A percentile compares a stretch with the other conserved stretches of the same genome.
These are phyloP conservation scores for Misgurnus mizolepis DNA, from an alignment of 2,113 vertebrate species.

Conservation along the genomic window DNA sequence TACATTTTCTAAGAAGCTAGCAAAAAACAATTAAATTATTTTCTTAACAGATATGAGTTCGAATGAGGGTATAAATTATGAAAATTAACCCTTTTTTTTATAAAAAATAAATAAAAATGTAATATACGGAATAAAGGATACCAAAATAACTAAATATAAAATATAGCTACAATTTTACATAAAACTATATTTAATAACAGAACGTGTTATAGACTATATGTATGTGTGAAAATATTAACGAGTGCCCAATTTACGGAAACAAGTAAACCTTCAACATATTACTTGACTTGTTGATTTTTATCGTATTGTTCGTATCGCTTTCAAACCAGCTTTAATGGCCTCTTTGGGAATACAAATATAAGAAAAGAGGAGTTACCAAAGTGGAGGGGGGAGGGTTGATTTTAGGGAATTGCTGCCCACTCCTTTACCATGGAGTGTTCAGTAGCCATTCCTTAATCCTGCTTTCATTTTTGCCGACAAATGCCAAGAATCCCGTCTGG, in stretches of 20 bases:
- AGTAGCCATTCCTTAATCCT: conserved; percentile 89
- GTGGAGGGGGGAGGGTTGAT: conserved; percentile 53
- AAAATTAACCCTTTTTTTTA: no score
- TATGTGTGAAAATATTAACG: no score
- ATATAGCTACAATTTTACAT: no score
- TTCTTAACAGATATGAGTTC: no score
- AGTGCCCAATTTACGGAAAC: neutral
- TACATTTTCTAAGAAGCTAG: neutral
- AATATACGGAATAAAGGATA: no score
- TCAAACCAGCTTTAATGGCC: conserved; percentile 59
- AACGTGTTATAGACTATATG: no score
- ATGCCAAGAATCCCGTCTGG: conserved; percentile 92
- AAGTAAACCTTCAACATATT: conserved; percentile 47
- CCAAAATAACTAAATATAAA: no score
- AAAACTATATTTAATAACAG: no score
- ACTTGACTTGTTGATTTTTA: conserved; percentile 65
- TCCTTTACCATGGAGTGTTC: conserved; percentile 88
- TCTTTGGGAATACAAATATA: conserved; percentile 74
- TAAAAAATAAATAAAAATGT: no score
- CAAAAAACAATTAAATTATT: no score
- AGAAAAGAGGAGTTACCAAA: conserved; percentile 67
- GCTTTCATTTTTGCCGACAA: conserved; percentile 95
- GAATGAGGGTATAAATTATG: no score
- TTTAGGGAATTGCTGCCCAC: conserved; percentile 78
- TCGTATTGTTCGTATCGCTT: conserved; percentile 57